Percentiles rank a stretch among this genome's conserved stretches.
Conservation (phyloP, 2,797 vertebrate species). For the Antennarius maculatus region DNA sequence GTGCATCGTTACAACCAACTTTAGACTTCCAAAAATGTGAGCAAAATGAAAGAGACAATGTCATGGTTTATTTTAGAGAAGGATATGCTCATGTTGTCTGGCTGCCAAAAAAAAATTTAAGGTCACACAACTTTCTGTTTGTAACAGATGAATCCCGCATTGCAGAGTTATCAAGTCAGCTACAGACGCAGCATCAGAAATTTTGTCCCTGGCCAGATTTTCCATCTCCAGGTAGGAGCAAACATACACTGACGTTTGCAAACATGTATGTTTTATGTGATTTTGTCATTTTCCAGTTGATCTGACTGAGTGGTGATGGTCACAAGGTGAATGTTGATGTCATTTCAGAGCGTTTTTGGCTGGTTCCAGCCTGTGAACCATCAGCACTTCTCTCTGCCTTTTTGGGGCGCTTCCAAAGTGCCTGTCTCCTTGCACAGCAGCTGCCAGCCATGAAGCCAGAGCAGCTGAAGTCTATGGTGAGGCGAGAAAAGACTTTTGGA, state of each 20-base stretch:
- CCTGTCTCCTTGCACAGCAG: slow-evolving; percentile 89
- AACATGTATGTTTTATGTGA: not conserved
- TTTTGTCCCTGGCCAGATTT: slow-evolving; percentile 98
- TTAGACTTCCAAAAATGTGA: slow-evolving; percentile 89
- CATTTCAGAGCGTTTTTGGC: slow-evolving; percentile 88
- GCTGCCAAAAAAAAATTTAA: slow-evolving; percentile 20
- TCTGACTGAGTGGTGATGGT: not conserved
- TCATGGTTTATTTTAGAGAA: slow-evolving; percentile 10
- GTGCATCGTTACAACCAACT: slow-evolving; percentile 86
- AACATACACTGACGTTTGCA: not conserved
- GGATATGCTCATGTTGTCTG: not conserved
- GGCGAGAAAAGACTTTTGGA: slow-evolving; percentile 24
- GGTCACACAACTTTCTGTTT: slow-evolving; percentile 28
- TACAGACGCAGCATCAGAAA: slow-evolving; percentile 91
- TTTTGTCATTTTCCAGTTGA: not conserved
- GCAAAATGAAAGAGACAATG: slow-evolving; percentile 41
- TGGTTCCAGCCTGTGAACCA: slow-evolving; percentile 88
- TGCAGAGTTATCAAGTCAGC: slow-evolving; percentile 84
- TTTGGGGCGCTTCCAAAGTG: slow-evolving; percentile 87
- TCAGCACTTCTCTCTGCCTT: slow-evolving; percentile 85
- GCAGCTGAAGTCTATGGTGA: slow-evolving; percentile 90
- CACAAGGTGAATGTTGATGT: slow-evolving; percentile 14
- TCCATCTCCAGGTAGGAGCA: slow-evolving; percentile 89
- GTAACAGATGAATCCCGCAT: slow-evolving; percentile 88
- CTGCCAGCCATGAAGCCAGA: slow-evolving; percentile 91